Base-by-base conservation (phyloP, 2,113 vertebrate species). In the Oreochromis aureus region DNA sequence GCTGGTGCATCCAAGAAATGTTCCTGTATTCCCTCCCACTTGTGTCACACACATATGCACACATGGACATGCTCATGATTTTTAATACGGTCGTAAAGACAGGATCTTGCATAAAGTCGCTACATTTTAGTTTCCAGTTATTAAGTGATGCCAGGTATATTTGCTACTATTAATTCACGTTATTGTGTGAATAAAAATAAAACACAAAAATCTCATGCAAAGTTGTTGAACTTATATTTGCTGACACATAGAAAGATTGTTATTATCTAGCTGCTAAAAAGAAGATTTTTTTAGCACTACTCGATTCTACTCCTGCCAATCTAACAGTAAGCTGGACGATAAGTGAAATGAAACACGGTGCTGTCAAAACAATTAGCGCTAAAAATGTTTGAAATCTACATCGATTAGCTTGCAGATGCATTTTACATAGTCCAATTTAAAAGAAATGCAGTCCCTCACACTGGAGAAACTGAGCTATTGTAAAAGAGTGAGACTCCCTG, bases 1-100 rank as follows among this genome's bases (percentile, higher is more conserved):
- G 93, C 95, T 93, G 94, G 93, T 94, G 94, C 95, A 96, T 94
- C 95, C 96, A 94, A 93, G 95, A 96, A 96, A 96, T 96, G 91
- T 94, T 93, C 91, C 93, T 88, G 91, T 87, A 83, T 85, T 76
- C 88, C 89, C 87, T 90, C 88, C 88, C 90, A 81, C 86, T 86
- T 79, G 83, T 89, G 87, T 88, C 85, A 44, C 85, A 91, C 89
- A 86, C 88, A 86, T 44, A 90, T 27, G 61, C 85, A 80, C 86
- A 88, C 82, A 87, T 84, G 36, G 73, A 89, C 78, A 87, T 46
- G 82, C 91, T 89, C 85, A 86, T 92, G 87, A 85, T 88, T 93
- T 95, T 94, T 94, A 92, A 92, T 94, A 66, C 81, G 66, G 80
- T 89, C 83, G 58, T 93, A 94, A 94, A 87, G 78, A 30, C 36